phyloP scores from a whole-genome alignment of 2,113 vertebrate species.

The Entelurus aequoreus region DNA sequence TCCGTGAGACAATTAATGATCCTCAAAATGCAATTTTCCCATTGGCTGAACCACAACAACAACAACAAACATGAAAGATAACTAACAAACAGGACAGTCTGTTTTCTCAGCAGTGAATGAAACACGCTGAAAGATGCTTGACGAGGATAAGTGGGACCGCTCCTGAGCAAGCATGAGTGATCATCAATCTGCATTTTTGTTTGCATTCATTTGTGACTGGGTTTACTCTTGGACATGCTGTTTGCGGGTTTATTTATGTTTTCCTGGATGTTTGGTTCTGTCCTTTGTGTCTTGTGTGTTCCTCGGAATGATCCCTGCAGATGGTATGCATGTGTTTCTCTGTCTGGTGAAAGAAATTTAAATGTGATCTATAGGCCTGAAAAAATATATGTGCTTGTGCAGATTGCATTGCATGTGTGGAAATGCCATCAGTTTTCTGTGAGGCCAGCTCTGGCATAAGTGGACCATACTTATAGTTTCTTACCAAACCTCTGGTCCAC shows the following conservation, averaged over 20 bases:
- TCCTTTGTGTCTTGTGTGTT: slow-evolving; percentile 9
- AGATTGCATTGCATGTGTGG: slow-evolving; percentile 47
- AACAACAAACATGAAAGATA: slow-evolving; percentile 51
- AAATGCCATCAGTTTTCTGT: slow-evolving; percentile 53
- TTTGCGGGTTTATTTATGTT: not conserved
- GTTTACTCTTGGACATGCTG: slow-evolving; percentile 1
- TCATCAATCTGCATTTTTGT: not conserved
- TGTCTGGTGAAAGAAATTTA: slow-evolving; percentile 35
- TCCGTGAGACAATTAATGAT: slow-evolving; percentile 59
- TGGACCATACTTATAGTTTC: slow-evolving; percentile 24
- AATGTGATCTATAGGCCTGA: slow-evolving; percentile 51
- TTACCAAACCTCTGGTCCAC: slow-evolving; percentile 6
- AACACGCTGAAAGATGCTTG: slow-evolving; percentile 29
- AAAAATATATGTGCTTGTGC: slow-evolving; percentile 21
- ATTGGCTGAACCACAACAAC: slow-evolving; percentile 59
- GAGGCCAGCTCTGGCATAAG: slow-evolving; percentile 26
- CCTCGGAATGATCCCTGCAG: not conserved
- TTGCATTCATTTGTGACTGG: slow-evolving; percentile 14
- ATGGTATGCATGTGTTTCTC: slow-evolving; percentile 16
- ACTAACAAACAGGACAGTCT: slow-evolving; percentile 62
- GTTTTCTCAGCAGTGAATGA: slow-evolving; percentile 63
- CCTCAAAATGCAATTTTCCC: slow-evolving; percentile 56
- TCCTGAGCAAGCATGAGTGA: slow-evolving; percentile 15
- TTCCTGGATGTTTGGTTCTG: slow-evolving; percentile 3
- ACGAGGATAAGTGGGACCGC: slow-evolving; percentile 29